phyloP scores from a whole-genome alignment of 1,140 invertebrate species.

The Trinorchestia longiramus region DNA sequence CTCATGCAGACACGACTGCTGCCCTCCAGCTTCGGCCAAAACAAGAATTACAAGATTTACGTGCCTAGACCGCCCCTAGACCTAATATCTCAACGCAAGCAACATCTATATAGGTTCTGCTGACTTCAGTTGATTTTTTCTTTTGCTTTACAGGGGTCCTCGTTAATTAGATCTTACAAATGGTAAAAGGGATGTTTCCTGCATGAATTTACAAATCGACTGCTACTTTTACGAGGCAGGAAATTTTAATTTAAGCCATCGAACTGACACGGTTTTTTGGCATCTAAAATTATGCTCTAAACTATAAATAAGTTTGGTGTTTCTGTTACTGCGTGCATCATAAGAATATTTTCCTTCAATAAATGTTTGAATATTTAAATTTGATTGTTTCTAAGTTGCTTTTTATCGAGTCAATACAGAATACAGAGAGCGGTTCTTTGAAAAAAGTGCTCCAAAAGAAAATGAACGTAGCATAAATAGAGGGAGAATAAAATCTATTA shows the following conservation, averaged over 20 bases:
- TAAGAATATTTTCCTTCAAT: not conserved
- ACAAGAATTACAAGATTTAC: conserved; percentile 7
- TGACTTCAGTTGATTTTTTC: not conserved
- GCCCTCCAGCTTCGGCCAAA: not conserved
- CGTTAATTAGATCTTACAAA: not conserved
- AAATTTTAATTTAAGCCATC: not conserved
- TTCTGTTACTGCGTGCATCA: not conserved
- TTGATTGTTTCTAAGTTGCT: not conserved
- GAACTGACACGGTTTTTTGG: not conserved
- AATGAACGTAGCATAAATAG: not conserved
- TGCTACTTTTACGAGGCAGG: not conserved
- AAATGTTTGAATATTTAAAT: not conserved
- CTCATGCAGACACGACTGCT: not conserved
- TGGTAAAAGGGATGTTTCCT: not conserved
- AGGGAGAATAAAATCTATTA: too few species aligned
- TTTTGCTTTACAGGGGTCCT: not conserved
- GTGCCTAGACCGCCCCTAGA: not conserved
- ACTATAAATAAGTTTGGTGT: not conserved
- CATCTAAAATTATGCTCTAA: not conserved
- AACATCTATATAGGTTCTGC: not conserved
- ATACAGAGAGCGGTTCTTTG: not conserved
- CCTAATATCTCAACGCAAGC: not conserved
- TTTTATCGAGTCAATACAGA: not conserved
- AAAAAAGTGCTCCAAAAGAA: not conserved
- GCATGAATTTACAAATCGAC: not conserved